Percentiles rank a stretch among this genome's conserved stretches.
phyloP scores from a whole-genome alignment of 1,140 invertebrate species.

The Drosophila suzukii region DNA sequence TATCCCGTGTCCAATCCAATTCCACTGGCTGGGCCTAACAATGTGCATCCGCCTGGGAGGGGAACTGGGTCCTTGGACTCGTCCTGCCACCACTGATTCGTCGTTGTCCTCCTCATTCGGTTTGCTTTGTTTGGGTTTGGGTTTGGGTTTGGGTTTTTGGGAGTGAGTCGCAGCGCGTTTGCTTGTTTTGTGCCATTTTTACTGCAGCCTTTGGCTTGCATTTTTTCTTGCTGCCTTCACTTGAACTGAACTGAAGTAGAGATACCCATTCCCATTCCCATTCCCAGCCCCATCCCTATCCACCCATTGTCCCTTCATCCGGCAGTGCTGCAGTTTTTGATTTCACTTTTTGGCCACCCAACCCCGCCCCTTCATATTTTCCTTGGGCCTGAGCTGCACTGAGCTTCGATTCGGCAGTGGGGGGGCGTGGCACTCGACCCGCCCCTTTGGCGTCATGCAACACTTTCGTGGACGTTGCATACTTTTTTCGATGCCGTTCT shows the following conservation, averaged over 20 bases:
- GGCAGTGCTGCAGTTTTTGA: constrained; percentile 76
- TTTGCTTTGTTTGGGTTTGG: constrained; percentile 65
- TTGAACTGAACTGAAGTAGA: constrained; percentile 74
- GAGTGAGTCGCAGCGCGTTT: constrained; percentile 16
- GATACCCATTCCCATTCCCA: constrained; percentile 27
- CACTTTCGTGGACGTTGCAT: constrained; percentile 46
- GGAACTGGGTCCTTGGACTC: constrained; percentile 32
- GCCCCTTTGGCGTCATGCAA: constrained; percentile 66
- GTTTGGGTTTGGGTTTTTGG: constrained; percentile 42
- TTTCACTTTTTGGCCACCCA: constrained; percentile 73
- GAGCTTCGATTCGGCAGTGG: constrained; percentile 59
- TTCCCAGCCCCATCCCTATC: background rate
- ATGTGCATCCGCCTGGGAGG: constrained; percentile 68
- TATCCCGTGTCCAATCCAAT: constrained; percentile 72
- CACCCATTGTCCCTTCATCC: constrained; percentile 16
- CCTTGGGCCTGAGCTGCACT: constrained; percentile 50
- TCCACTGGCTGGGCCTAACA: constrained; percentile 74
- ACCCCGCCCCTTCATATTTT: constrained; percentile 26
- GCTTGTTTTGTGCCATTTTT: constrained; percentile 78
- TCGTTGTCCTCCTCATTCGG: constrained; percentile 35
- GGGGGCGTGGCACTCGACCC: constrained; percentile 9
- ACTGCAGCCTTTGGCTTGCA: constrained; percentile 81
- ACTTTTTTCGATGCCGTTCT: constrained; percentile 50
- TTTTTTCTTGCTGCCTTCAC: constrained; percentile 78
- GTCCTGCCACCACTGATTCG: constrained; percentile 60